A percentile compares a stretch with the other conserved stretches of the same genome.
Conservation (phyloP, 1,140 invertebrate species). For the Euwallacea similis region DNA sequence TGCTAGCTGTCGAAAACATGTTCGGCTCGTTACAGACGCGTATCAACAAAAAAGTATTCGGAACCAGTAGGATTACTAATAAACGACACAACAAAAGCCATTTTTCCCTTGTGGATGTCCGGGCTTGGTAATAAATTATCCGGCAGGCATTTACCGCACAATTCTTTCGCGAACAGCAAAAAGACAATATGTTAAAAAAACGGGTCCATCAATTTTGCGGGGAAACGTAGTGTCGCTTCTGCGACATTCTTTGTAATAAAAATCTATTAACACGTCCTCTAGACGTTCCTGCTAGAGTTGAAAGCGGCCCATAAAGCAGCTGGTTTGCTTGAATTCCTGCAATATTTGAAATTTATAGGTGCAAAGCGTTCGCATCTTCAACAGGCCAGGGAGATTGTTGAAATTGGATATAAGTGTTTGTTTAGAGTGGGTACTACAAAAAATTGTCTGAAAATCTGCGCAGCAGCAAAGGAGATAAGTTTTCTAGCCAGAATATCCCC, state of each 20-base stretch:
- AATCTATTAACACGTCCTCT: conserved; percentile 32
- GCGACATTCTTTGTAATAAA: conserved; percentile 27
- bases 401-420: no score
- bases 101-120: not conserved
- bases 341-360: conserved; percentile 17
- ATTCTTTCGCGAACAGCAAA: conserved; percentile 21
- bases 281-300: conserved; percentile 17
- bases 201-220: conserved; percentile 20
- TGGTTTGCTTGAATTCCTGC: conserved; percentile 1
- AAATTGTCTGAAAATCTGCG: no score
- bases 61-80: not conserved
- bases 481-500: no score
- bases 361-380: no score
- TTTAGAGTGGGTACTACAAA: no score
- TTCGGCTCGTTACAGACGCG: not conserved
- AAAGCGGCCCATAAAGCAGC: conserved; percentile 22
- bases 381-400: no score
- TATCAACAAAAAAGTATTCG: not conserved
- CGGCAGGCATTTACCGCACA: conserved; percentile 15
- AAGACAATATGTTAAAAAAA: conserved; percentile 25
- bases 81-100: conserved; percentile 1
- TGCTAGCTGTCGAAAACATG: not conserved
- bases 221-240: conserved; percentile 21
- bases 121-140: conserved; percentile 19
- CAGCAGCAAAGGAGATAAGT: no score